Evolutionary conservation across 2,797 vertebrate species (phyloP).

Genomic region (Bradypodion ventrale): DNA sequence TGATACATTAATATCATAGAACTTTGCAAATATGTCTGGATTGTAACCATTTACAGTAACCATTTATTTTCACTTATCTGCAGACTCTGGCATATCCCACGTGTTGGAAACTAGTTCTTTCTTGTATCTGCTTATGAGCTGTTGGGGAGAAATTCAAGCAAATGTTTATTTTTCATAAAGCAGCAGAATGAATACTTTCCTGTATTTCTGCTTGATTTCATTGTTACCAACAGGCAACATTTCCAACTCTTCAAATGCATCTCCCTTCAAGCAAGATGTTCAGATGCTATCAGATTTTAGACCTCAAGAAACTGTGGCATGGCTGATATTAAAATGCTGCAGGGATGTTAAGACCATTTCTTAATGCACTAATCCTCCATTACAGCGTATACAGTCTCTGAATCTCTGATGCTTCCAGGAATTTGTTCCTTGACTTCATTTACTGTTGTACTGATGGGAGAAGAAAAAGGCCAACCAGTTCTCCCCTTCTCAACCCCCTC

Average conservation of each 20-base stretch:
- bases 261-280: slow-evolving; percentile 45
- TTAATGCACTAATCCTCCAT: slow-evolving; percentile 54
- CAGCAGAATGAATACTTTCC: slow-evolving; percentile 40
- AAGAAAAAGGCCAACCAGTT: slow-evolving; percentile 28
- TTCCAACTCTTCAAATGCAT: slow-evolving; percentile 24
- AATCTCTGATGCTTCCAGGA: slow-evolving; percentile 68
- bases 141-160: slow-evolving; percentile 34
- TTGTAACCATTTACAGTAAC: no score
- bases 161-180: slow-evolving; percentile 47
- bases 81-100: slow-evolving; percentile 34
- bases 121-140: slow-evolving; percentile 44
- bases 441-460: slow-evolving; percentile 50
- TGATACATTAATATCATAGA: no score
- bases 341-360: slow-evolving; percentile 60
- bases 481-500: background rate
- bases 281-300: background rate
- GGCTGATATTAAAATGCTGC: slow-evolving; percentile 17
- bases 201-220: slow-evolving; percentile 5
- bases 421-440: slow-evolving; percentile 69
- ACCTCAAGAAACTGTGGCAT: slow-evolving; percentile 23
- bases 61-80: no score
- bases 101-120: slow-evolving; percentile 57
- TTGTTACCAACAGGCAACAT: slow-evolving; percentile 30
- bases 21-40: no score
- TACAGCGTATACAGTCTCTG: slow-evolving; percentile 66